Evolutionary conservation across 2,888 invertebrate species (phyloP), one percentile per base, ranked within the genome.

Genomic region (Synergus japonicus): DNA sequence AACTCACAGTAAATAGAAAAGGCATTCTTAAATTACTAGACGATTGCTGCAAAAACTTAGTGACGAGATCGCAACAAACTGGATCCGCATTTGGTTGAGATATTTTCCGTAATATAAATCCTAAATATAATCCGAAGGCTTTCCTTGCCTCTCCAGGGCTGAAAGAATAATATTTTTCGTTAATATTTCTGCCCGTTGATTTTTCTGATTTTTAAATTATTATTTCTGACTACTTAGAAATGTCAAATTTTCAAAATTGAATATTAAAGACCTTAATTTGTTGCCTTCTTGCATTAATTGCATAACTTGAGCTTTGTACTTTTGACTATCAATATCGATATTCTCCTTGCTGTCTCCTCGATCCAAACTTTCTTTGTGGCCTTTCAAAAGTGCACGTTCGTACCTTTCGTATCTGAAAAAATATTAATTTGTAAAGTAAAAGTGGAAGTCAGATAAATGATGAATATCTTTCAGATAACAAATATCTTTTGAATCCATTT

Each of bases 41-140:
- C 44, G 96, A 96, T 83, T 96, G 95, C 86, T 95, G 95, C 63
- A 97, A 93, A 93, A 97, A 97, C 86, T 95, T 95, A 84, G 96
- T 93, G 79, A 97, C 95, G 29, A 96, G 94, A 87, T 95, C 94
- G 18, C 95, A 91, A 73, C 89, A 90, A 29, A 88, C 88, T 41
- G 90, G 85, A 84, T 92, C 92, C 3, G 93, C 93, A 86, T 89
- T 82, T 89, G 93, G 85, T 90, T 93, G 90, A 88, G 95, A 92
- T 92, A 95, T 93, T 85, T 97, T 94, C 86, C 95, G 95, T 86
- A 97, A 92, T 81, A 97, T 94, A 90, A 95, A 95, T 84, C 95
- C 95, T 82, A 97, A 94, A 93, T 96, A 97, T 87, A 96, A 94
- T 0, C 96, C 95, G 92, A 97, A 97, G 0, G 96, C 95, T 91